Evolutionary conservation across 2,888 invertebrate genomes (phyloP), one percentile per base, ranked within the genome.

Genomic region (Cheilosia vernalis): DNA sequence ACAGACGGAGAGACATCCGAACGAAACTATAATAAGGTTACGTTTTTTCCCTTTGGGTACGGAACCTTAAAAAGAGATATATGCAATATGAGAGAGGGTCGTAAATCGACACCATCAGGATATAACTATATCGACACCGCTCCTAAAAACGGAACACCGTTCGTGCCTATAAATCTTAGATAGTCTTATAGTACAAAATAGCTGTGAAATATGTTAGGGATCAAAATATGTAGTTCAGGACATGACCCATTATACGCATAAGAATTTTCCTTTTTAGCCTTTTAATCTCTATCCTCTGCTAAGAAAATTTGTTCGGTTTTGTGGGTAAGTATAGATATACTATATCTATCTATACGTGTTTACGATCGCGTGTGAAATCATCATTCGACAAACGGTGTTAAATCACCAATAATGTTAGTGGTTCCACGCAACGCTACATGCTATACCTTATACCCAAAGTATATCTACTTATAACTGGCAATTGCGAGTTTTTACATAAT

Each of bases 91-190:
- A 21, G 37, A 53, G 53, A 53, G 49, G 19, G 47, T 69, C 37
- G 51, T 76, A 21, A 67, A 53, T 60, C 30, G 42, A 67, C 15
- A 19, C 10, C 9, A 15, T n/a, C 27, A 15, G 63, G 49, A 37
- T 30, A 79, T 73, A 73, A 73, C 72, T 73, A 73, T 73, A 73
- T 73, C 66, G 53, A 72, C 60, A 73, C 79, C 79, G 73, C 61
- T 67, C 60, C 67, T 55, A 2, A 61, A 56, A 17, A 47, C 27
- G 30, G 17, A 60, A 64, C 51, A 30, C 19, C 5, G 0, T 58
- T 70, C 79, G 72, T 79, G 64, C 58, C 19, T 66, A 60, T 73
- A 80, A 80, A 80, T 80, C 80, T 60, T n/a, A n/a, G n/a, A n/a
- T n/a, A n/a, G n/a, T n/a, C n/a, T n/a, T n/a, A n/a, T n/a, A n/a